A percentile compares a stretch with the other conserved stretches of the same genome.
These are phyloP conservation scores for Tadarida brasiliensis DNA, from an alignment of 2,797 vertebrate genomes.

Conservation along the genomic window DNA sequence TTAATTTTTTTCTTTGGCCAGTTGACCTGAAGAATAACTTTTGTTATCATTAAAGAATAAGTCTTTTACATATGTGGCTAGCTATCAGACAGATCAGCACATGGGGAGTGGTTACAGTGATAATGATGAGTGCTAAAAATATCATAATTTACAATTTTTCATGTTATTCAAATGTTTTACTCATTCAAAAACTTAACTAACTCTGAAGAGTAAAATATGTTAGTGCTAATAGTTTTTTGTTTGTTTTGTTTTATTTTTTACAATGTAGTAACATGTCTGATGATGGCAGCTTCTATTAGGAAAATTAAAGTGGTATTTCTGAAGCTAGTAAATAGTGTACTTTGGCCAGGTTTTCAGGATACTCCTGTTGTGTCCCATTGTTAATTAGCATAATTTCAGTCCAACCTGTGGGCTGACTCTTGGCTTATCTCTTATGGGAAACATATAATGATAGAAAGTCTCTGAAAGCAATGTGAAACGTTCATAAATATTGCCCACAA, in stretches of 20 bases:
- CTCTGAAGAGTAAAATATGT: neutral
- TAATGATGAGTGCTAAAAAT: neutral
- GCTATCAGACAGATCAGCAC: neutral
- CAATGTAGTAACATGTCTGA: neutral
- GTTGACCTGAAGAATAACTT: neutral
- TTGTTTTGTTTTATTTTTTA: neutral
- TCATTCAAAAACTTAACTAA: neutral
- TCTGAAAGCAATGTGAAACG: neutral
- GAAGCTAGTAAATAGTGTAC: neutral
- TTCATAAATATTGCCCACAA: neutral
- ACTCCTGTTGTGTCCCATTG: neutral
- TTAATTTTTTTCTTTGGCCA: neutral
- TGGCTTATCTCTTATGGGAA: neutral
- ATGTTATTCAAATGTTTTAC: neutral
- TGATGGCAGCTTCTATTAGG: conserved; percentile 3
- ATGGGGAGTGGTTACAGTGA: neutral
- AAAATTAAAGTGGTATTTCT: neutral
- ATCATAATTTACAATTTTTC: neutral
- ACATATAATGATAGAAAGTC: neutral
- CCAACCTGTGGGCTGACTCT: neutral
- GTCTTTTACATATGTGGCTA: neutral
- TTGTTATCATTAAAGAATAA: neutral
- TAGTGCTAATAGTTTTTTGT: neutral
- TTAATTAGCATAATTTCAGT: conserved; percentile 37
- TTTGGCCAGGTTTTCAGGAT: neutral